Conservation (phyloP, 2,113 vertebrate species). For the Semnornis frantzii region DNA sequence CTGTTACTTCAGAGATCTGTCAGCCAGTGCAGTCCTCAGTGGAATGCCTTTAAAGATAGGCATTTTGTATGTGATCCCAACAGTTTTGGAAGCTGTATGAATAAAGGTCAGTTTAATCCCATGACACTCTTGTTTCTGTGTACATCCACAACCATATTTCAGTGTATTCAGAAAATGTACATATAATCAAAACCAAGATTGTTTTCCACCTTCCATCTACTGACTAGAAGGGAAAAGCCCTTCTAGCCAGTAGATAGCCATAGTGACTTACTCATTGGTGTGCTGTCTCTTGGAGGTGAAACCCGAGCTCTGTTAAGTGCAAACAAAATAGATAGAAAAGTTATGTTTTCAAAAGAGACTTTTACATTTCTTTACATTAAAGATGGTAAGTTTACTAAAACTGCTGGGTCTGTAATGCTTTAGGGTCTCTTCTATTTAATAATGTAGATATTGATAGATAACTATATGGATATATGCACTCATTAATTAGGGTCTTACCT, state of each 20-base stretch:
- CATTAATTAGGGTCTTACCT: background rate
- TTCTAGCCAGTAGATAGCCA: background rate
- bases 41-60: background rate
- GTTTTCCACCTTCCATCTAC: background rate
- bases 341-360: background rate
- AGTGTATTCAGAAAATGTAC: background rate
- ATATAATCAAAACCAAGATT: background rate
- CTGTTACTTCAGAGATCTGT: background rate
- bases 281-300: background rate
- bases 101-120: background rate
- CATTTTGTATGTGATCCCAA: background rate
- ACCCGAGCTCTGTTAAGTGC: background rate
- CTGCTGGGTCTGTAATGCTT: background rate
- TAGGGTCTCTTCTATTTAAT: background rate
- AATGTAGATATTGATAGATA: background rate
- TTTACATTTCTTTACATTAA: background rate
- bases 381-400: background rate
- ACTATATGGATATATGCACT: background rate
- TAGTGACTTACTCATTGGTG: background rate
- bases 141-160: background rate
- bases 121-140: background rate
- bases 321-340: background rate
- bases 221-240: background rate
- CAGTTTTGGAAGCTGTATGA: background rate
- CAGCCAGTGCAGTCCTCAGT: background rate